Base-by-base conservation (phyloP, 2,888 invertebrate species). In the Sphaerophoria taeniata region DNA sequence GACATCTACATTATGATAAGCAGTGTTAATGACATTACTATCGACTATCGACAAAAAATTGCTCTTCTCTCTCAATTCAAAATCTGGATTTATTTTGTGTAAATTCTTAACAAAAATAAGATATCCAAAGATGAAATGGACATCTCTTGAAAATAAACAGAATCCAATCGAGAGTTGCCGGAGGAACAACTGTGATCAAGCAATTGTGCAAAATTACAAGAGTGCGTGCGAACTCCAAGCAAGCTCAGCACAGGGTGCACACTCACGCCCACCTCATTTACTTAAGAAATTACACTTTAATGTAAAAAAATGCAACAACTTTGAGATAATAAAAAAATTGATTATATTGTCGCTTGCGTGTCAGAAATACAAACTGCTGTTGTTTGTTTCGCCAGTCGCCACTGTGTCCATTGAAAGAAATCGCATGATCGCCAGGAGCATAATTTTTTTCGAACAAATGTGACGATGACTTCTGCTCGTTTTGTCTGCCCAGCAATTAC, bases 341-440 rank as follows among this genome's bases (percentile, higher is more conserved):
- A 80, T 80, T 85, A 69, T 39, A 70, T 39, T 61, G 65, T 55
- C 53, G 56, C 34, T 81, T 85, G 85, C 85, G 81, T 85, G 85
- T 75, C 81, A 24, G 43, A 53, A 61, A 67, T 75, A 63, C 34
- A 34, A 67, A 77, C 85, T 77, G 85, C 85, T 85, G 81, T 77
- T 77, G 12, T 39, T 61, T 65, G 4, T 36, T 56, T 47, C 7
- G 56, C 56, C 14, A 55, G 33, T 45, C 6, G 43, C 12, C 9
- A 43, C 24, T 24, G 24, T 24, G 2, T 2, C 2, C 24, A 24
- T 2, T 24, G 31, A 24, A 65, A 45, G 31, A 33, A 36, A 70
- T 85, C 12, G 85, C 85, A 85, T 85, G 85, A 80, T 81, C 45
- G 85, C 85, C 85, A 55, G 77, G 53, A 77, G 85, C 81, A 47